These are phyloP conservation scores for Hephaestus fuliginosus DNA, from an alignment of 2,797 vertebrate species.

Conservation along the genomic window DNA sequence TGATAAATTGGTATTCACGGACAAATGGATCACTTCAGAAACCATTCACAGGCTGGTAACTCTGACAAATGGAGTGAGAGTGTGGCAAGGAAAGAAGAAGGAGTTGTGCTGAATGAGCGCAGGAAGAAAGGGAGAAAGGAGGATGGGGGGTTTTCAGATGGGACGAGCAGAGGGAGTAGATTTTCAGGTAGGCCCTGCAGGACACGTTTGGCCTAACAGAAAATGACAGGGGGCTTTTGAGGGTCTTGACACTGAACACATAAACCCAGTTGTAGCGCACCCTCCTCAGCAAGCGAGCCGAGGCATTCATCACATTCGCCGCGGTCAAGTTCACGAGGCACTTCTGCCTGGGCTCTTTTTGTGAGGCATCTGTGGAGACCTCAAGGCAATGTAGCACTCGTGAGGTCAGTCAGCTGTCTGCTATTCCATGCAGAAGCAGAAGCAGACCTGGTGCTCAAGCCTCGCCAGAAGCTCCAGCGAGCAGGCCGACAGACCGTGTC, in stretches of 20 bases:
- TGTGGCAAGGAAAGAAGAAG: conserved; percentile 45
- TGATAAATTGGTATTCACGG: conserved; percentile 85
- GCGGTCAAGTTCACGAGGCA: conserved; percentile 71
- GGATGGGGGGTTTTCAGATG: conserved; percentile 57
- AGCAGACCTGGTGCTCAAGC: conserved; percentile 72
- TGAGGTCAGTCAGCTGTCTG: conserved; percentile 83
- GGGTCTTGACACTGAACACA: conserved; percentile 78
- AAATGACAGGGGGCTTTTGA: conserved; percentile 83
- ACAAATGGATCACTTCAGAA: conserved; percentile 85
- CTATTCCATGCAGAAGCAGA: conserved; percentile 68
- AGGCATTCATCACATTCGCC: conserved; percentile 78
- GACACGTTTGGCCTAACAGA: conserved; percentile 82
- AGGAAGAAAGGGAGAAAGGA: conserved; percentile 33
- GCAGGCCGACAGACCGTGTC: conserved; percentile 65
- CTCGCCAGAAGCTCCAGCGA: conserved; percentile 68
- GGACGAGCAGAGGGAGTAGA: conserved; percentile 69
- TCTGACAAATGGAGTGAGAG: conserved; percentile 81
- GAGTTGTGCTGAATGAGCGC: conserved; percentile 63
- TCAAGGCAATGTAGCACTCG: conserved; percentile 76
- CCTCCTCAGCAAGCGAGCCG: conserved; percentile 61
- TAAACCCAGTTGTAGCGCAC: conserved; percentile 70
- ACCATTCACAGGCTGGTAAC: conserved; percentile 77
- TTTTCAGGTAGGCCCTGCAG: conserved; percentile 74
- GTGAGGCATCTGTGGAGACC: conserved; percentile 82
- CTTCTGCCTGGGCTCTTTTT: conserved; percentile 59